Percentiles rank a stretch among this genome's conserved stretches.
Conservation (phyloP, 2,888 invertebrate species). For the Rambutsinella grinnellia region DNA sequence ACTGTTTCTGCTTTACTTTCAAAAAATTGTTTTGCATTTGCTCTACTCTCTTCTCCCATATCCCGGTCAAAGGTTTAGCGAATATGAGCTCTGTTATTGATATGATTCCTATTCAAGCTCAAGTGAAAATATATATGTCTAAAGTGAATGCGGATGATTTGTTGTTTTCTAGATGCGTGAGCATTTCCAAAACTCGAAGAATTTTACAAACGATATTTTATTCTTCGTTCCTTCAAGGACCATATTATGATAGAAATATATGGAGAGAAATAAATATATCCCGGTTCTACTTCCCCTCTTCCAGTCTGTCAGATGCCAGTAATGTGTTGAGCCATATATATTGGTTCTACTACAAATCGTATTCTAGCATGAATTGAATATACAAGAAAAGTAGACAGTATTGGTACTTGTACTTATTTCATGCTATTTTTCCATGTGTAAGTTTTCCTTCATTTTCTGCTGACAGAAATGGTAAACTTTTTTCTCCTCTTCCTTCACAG, state of each 20-base stretch:
- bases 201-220: conserved; percentile 9
- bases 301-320: background rate
- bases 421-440: background rate
- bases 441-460: conserved; percentile 1
- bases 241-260: too few species aligned
- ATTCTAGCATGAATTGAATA: background rate
- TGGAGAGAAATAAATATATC: too few species aligned
- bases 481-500: background rate
- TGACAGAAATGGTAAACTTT: conserved; percentile 10
- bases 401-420: background rate
- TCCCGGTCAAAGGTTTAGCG: too few species aligned
- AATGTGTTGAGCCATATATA: background rate
- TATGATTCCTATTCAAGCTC: background rate
- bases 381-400: background rate
- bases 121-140: too few species aligned
- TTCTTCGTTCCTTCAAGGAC: too few species aligned
- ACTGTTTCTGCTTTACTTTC: background rate
- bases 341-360: too few species aligned
- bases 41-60: too few species aligned
- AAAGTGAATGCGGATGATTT: conserved; percentile 11
- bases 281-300: background rate
- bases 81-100: background rate
- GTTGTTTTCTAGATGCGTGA: conserved; percentile 30
- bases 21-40: background rate
- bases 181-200: conserved; percentile 5